Evolutionary conservation across 2,888 invertebrate genomes (phyloP), one percentile per base, ranked within the genome.

Genomic region (Periphyllus acericola): DNA sequence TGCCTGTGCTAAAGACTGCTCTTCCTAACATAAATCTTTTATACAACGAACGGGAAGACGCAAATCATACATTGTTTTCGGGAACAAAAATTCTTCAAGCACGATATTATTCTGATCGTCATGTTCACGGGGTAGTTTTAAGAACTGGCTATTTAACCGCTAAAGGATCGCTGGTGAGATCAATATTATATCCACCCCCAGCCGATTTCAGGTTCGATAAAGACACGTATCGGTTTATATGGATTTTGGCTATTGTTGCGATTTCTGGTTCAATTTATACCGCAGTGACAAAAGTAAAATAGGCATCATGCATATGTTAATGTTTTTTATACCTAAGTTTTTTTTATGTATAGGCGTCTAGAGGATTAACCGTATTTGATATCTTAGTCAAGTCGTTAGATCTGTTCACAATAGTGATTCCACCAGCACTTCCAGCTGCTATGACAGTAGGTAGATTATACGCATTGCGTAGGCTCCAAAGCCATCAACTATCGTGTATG

Each of bases 11-110:
- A 89, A 98, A 98, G 93, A 96, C 96, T 0, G 93, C 94, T 0
- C 90, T 94, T 75, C 94, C 95, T 0, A 95, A 5, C 93, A 93
- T 90, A 90, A 92, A 72, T 92, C 93, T 32, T 91, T 91, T 93
- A 19, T 97, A 96, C 91, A 94, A 95, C 84, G 93, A 95, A 25
- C 95, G 95, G 90, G 93, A 93, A 46, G 97, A 97, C 91, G 95
- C 95, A 89, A 93, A 96, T 89, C 96, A 98, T 91, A 96, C 96
- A 0, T 92, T 98, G n/a, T 98, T 96, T 92, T 95, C 96, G 90
- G 98, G 98, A 19, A 98, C 98, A 0, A 94, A 94, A 89, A 95
- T 98, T 66, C 95, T 98, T 89, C 98, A 98, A 92, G 97, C 97
- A 3, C 93, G 97, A 91, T 96, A 94, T 90, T 95, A 95, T 91